Conservation (phyloP, 2,113 vertebrate genomes). For the Reinhardtius hippoglossoides region DNA sequence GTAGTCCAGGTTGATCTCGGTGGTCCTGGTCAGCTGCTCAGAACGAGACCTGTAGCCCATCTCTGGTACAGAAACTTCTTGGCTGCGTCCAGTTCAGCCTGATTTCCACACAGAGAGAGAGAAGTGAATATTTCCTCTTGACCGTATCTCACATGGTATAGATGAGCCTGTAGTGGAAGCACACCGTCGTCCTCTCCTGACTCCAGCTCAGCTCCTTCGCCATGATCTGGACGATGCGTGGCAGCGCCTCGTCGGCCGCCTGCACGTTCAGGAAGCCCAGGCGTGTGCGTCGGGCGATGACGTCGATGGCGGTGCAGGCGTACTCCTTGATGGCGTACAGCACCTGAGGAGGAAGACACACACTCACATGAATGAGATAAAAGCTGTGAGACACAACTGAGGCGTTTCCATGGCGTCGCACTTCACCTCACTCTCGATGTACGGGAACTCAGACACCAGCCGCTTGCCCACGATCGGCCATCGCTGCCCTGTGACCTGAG, state of each 20-base stretch:
- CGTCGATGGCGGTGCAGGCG: slow-evolving; percentile 92
- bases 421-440: slow-evolving; percentile 96
- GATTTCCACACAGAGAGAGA: slow-evolving; percentile 3
- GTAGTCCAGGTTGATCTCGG: slow-evolving; percentile 89
- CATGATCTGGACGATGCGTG: slow-evolving; percentile 94
- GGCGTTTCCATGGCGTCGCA: fast-evolving
- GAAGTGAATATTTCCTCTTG: not conserved
- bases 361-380: not conserved
- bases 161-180: not conserved
- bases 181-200: slow-evolving; percentile 88
- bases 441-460: slow-evolving; percentile 96
- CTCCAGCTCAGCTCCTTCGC: slow-evolving; percentile 91
- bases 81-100: slow-evolving; percentile 91
- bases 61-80: slow-evolving; percentile 92
- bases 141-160: too few species aligned
- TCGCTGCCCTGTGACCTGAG: slow-evolving; percentile 92
- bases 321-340: slow-evolving; percentile 94
- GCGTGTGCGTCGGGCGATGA: slow-evolving; percentile 93
- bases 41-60: slow-evolving; percentile 98
- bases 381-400: not conserved
- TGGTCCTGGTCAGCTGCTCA: slow-evolving; percentile 90
- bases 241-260: slow-evolving; percentile 95
- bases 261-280: slow-evolving; percentile 96
- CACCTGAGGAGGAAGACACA: slow-evolving; percentile 80
- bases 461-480: slow-evolving; percentile 97